Conservation (phyloP, 1,140 invertebrate genomes). For the Caenorhabditis briggsae region DNA sequence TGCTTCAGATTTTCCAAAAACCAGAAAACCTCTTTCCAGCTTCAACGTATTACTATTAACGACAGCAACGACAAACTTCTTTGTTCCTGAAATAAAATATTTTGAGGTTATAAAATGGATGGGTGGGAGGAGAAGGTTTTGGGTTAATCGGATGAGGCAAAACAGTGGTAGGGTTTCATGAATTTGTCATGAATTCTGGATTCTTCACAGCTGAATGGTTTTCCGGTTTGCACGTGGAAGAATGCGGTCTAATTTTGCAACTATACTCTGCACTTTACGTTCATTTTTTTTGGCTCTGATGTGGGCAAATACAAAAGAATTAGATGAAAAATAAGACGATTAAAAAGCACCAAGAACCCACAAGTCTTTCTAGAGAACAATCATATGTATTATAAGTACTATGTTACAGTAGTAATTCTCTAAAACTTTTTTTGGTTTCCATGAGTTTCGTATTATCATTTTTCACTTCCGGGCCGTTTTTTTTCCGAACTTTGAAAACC, state of each 20-base stretch:
- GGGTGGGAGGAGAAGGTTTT: background rate
- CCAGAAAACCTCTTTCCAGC: constrained; percentile 26
- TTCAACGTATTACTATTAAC: constrained; percentile 42
- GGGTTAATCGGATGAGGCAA: constrained; percentile 23
- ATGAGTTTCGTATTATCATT: background rate
- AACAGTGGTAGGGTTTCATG: constrained; percentile 11
- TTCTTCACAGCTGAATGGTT: constrained; percentile 17
- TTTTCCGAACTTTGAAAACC: constrained; percentile 20
- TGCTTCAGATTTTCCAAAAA: constrained; percentile 25
- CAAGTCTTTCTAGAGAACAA: no score
- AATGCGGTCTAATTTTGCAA: constrained; percentile 21
- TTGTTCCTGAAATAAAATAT: constrained; percentile 39
- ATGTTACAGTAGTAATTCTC: no score
- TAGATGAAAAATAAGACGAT: background rate
- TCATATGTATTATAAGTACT: no score
- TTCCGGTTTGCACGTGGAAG: constrained; percentile 26
- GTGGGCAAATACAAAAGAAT: background rate
- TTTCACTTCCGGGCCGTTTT: background rate
- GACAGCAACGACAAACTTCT: constrained; percentile 37
- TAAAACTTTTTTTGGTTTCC: background rate
- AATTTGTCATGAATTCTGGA: constrained; percentile 2
- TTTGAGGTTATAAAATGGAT: constrained; percentile 15
- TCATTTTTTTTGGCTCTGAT: constrained; percentile 3
- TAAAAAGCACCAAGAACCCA: background rate
- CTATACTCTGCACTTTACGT: constrained; percentile 20